phyloP scores from a whole-genome alignment of 2,888 invertebrate genomes.

The Salticus scenicus region DNA sequence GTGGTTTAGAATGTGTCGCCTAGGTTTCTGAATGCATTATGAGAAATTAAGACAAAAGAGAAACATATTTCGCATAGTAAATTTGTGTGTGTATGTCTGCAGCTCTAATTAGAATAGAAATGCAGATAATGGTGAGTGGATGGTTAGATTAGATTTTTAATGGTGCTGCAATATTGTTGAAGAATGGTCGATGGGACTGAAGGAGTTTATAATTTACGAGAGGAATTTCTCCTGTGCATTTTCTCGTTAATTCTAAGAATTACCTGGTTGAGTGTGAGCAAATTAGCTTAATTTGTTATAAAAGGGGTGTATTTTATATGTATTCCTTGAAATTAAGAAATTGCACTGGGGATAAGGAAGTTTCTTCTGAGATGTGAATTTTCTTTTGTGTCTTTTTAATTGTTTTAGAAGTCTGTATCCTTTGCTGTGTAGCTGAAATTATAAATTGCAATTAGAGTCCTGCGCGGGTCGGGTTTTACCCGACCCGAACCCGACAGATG shows the following conservation, averaged over 20 bases:
- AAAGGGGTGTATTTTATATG: no score
- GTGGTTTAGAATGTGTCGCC: neutral
- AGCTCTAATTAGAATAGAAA: constrained; percentile 13
- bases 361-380: no score
- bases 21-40: constrained; percentile 3
- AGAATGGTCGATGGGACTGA: neutral
- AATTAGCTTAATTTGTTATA: neutral
- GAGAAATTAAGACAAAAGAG: constrained; percentile 1
- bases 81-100: neutral
- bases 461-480: no score
- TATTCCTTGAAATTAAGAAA: no score
- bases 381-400: no score
- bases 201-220: neutral
- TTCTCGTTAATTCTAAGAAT: neutral
- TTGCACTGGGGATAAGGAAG: no score
- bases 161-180: neutral
- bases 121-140: neutral
- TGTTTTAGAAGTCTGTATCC: no score
- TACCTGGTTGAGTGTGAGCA: neutral
- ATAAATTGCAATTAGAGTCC: no score
- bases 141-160: neutral
- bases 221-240: neutral
- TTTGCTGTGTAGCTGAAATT: no score
- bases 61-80: neutral
- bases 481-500: no score